Conservation (phyloP, 2,113 vertebrate genomes). For the Lampris megalopsis region DNA sequence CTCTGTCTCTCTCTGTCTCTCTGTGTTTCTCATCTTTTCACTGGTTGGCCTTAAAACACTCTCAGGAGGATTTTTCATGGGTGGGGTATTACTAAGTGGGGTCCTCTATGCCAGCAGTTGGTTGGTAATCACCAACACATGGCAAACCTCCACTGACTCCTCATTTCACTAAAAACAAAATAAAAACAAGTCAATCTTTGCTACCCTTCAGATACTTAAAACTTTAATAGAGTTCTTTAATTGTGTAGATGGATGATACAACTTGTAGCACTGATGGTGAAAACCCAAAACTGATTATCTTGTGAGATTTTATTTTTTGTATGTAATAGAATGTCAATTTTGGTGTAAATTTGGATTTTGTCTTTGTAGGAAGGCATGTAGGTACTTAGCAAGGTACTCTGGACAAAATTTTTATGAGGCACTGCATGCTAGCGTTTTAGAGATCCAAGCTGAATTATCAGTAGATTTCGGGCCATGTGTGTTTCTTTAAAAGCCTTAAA, state of each 20-base stretch:
- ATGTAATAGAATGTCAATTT: not conserved
- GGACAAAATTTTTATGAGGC: conserved; percentile 30
- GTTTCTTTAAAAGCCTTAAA: conserved; percentile 62
- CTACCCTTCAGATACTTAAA: not conserved
- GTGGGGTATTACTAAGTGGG: conserved; percentile 31
- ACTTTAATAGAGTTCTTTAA: not conserved
- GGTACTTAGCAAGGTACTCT: conserved; percentile 21
- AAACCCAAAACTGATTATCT: not conserved
- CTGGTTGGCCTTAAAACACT: conserved; percentile 81
- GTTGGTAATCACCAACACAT: conserved; percentile 3
- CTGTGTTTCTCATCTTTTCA: conserved; percentile 51
- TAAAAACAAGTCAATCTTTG: not conserved
- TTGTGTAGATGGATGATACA: not conserved
- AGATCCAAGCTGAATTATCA: conserved; percentile 6
- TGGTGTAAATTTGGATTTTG: conserved; percentile 8
- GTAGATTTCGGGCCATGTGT: conserved; percentile 26
- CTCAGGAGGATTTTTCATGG: conserved; percentile 75
- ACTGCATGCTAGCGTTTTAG: conserved; percentile 15
- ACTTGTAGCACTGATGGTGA: not conserved
- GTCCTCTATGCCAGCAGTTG: conserved; percentile 9
- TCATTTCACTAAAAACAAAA: not conserved
- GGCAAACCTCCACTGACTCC: not conserved
- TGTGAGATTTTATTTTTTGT: conserved; percentile 1
- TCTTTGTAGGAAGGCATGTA: conserved; percentile 23
- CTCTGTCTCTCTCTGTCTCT: not conserved